These are phyloP conservation scores for Heliconius congener DNA, from an alignment of 1,140 invertebrate species.

Conservation along the genomic window DNA sequence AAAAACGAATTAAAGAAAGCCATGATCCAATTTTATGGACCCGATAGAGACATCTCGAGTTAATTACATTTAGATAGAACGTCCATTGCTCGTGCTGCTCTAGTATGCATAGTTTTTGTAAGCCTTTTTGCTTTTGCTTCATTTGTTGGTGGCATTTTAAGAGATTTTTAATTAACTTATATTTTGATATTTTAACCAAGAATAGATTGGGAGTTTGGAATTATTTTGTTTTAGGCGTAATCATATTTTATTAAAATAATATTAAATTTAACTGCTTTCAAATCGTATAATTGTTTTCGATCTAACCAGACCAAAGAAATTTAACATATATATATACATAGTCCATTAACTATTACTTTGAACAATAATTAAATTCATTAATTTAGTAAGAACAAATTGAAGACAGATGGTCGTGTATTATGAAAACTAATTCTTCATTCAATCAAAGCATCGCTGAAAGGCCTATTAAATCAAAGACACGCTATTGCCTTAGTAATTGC, in stretches of 20 bases:
- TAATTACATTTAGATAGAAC: slow-evolving; percentile 39
- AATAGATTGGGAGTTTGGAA: no score
- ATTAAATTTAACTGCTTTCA: no score
- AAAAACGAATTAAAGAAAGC: slow-evolving; percentile 55
- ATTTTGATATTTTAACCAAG: neutral
- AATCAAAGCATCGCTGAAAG: slow-evolving; percentile 68
- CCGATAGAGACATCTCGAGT: slow-evolving; percentile 52
- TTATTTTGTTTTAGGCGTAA: no score
- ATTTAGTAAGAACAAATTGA: slow-evolving; percentile 24
- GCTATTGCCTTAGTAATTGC: slow-evolving; percentile 71
- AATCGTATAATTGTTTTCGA: no score
- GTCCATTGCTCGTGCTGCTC: slow-evolving; percentile 19
- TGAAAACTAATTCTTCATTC: slow-evolving; percentile 51
- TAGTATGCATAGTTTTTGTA: neutral
- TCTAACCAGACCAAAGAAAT: no score
- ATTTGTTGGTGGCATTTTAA: neutral
- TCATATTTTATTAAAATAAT: no score
- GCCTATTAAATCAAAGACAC: slow-evolving; percentile 72
- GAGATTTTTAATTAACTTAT: neutral
- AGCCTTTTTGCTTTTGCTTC: neutral
- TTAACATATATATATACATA: neutral
- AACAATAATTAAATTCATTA: slow-evolving; percentile 11
- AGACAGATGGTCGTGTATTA: slow-evolving; percentile 45
- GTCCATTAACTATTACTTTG: neutral
- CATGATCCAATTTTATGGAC: slow-evolving; percentile 63